phyloP scores from a whole-genome alignment of 2,888 invertebrate species.

The Diadromus collaris region DNA sequence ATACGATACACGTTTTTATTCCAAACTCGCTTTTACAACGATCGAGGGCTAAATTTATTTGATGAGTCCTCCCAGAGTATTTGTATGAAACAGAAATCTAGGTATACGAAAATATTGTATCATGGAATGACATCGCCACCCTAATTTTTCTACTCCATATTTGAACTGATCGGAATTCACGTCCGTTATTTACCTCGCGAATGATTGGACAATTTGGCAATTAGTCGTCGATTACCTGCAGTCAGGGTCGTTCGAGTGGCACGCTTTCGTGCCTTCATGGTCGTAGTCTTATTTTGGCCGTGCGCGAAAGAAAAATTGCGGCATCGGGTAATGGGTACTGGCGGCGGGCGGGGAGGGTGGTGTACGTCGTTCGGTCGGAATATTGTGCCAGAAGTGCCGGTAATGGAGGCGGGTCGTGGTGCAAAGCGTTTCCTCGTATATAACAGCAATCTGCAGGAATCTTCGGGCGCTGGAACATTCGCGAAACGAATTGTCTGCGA shows the following conservation, averaged over 20 bases:
- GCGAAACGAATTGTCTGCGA: constrained; percentile 23
- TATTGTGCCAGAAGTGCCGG: constrained; percentile 50
- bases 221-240: not conserved
- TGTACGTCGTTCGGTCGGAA: constrained; percentile 47
- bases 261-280: not conserved
- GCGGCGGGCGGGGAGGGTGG: not conserved
- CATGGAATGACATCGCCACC: not conserved
- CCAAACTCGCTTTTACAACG: too few relatives aligned
- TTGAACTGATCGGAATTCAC: not conserved
- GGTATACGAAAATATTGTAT: constrained; percentile 24
- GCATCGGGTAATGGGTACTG: not conserved
- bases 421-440: constrained; percentile 56
- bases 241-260: not conserved
- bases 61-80: not conserved
- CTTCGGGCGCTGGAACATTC: constrained; percentile 50
- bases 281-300: too few relatives aligned
- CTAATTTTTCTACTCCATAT: not conserved
- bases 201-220: constrained; percentile 11
- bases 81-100: not conserved
- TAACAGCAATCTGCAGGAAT: constrained; percentile 55
- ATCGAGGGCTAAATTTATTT: not conserved
- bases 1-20: not conserved
- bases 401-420: constrained; percentile 55
- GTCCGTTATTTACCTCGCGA: not conserved
- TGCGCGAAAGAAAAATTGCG: constrained; percentile 13